phyloP scores from a whole-genome alignment of 2,113 vertebrate species.

The Aleadryas rufinucha region DNA sequence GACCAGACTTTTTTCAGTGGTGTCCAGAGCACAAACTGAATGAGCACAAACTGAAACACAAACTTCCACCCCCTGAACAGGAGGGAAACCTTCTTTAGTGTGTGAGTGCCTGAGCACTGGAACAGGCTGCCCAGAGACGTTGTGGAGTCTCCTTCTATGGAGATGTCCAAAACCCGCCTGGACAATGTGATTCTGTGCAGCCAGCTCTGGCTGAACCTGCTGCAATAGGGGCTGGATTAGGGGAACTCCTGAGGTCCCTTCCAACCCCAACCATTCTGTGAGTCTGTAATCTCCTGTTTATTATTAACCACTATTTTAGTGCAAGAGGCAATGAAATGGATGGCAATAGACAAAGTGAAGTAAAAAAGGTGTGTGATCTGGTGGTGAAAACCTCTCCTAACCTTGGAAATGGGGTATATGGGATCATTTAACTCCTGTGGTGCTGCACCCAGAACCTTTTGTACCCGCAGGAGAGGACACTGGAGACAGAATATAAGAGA shows the following conservation, averaged over 20 bases:
- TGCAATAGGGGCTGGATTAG: not conserved
- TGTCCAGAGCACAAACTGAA: not conserved
- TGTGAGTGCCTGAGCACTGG: not conserved
- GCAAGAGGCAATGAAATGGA: not conserved
- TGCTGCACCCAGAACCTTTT: not conserved
- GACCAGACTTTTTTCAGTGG: not conserved
- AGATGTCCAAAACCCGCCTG: not conserved
- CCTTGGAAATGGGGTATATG: fast-evolving
- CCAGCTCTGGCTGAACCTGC: not conserved
- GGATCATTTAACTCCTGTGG: not conserved
- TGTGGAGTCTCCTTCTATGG: not conserved
- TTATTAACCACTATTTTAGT: not conserved
- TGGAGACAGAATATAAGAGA: not conserved
- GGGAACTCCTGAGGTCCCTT: not conserved
- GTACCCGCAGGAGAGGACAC: not conserved
- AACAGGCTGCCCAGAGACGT: not conserved
- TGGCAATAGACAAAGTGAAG: not conserved
- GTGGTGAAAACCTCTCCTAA: not conserved
- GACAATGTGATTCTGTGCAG: not conserved
- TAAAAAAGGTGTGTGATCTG: not conserved
- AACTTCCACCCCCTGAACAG: not conserved
- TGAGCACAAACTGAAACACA: not conserved
- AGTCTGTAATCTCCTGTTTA: not conserved
- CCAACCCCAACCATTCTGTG: not conserved
- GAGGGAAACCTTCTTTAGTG: not conserved